phyloP scores from a whole-genome alignment of 2,797 vertebrate genomes.

The Parauchenoglanis ngamensis region DNA sequence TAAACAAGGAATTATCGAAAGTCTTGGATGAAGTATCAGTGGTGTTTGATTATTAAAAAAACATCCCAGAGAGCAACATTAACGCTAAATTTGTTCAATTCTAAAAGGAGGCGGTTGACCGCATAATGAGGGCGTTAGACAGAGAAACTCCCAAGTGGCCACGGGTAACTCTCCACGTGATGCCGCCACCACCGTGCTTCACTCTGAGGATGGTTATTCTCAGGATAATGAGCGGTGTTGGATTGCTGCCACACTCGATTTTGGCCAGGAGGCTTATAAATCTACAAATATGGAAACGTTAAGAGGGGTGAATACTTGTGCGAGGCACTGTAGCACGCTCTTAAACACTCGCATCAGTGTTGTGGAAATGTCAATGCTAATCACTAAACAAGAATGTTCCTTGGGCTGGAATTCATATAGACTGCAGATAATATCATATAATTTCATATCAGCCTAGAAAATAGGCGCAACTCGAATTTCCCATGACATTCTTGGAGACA shows the following conservation, averaged over 20 bases:
- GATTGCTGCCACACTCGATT: not conserved
- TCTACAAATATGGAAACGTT: not conserved
- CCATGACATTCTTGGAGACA: not conserved
- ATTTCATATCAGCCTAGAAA: constrained; percentile 2
- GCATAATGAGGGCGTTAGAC: not conserved
- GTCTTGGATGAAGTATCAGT: not conserved
- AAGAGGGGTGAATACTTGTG: not conserved
- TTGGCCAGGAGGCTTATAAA: not conserved
- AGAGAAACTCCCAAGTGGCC: not conserved
- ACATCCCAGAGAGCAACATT: not conserved
- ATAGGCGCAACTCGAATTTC: not conserved
- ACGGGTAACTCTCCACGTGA: not conserved
- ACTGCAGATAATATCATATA: not conserved
- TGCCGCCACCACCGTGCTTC: constrained; percentile 5
- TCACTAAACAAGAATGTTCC: not conserved
- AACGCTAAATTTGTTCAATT: not conserved
- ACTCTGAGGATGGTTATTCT: not conserved
- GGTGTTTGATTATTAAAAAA: not conserved
- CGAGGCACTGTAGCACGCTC: not conserved
- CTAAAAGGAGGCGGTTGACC: not conserved
- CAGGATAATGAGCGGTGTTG: not conserved
- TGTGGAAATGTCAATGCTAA: not conserved
- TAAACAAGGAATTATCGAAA: not conserved
- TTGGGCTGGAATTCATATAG: not conserved
- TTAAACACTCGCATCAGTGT: not conserved